These are phyloP conservation scores for Melanotaenia pygmaea DNA, from an alignment of 2,797 vertebrate genomes.

Conservation along the genomic window DNA sequence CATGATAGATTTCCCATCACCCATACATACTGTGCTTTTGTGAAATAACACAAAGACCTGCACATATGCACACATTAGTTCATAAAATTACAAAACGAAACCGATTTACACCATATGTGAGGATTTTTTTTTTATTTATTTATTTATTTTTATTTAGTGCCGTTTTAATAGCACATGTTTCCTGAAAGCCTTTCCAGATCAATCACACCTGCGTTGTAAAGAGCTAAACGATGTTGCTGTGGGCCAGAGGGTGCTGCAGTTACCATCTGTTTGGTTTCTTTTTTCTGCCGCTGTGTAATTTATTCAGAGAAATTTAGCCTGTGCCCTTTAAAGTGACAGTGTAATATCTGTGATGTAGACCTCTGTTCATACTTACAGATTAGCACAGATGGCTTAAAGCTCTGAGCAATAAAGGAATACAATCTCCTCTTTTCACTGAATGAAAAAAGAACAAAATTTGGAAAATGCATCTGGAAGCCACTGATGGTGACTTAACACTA, in stretches of 20 bases:
- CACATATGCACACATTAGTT: constrained; percentile 32
- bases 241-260: constrained; percentile 37
- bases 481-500: constrained; percentile 41
- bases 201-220: constrained; percentile 38
- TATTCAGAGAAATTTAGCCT: constrained; percentile 46
- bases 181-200: constrained; percentile 39
- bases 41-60: constrained; percentile 37
- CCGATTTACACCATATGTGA: constrained; percentile 17
- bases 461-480: constrained; percentile 44
- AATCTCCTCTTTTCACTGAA: constrained; percentile 30
- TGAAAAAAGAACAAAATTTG: constrained; percentile 27
- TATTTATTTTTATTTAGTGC: constrained; percentile 24
- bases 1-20: constrained; percentile 58
- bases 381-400: constrained; percentile 61
- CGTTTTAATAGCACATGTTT: constrained; percentile 38
- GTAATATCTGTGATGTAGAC: constrained; percentile 49
- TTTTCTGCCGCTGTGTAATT: constrained; percentile 51
- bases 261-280: constrained; percentile 62
- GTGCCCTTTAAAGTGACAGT: constrained; percentile 58
- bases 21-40: constrained; percentile 44
- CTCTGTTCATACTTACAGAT: constrained; percentile 52
- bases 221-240: constrained; percentile 50
- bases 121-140: constrained; percentile 1
- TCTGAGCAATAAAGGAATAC: constrained; percentile 37
- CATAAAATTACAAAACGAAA: constrained; percentile 17